Conservation (phyloP, 2,797 vertebrate species). For the Peromyscus aztecus region DNA sequence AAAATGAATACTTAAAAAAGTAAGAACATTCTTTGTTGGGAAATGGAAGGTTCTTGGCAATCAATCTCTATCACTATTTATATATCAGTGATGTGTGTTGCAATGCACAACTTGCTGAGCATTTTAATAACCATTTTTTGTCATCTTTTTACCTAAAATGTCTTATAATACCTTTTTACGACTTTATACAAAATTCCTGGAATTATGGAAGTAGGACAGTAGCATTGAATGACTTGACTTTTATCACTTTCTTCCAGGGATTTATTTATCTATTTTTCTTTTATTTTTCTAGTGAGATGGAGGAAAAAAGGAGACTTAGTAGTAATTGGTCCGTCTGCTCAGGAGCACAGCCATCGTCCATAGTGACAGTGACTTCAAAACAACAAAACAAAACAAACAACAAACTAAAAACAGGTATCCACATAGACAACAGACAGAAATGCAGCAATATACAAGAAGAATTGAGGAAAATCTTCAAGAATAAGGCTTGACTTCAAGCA, state of each 20-base stretch:
- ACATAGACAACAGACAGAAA: neutral
- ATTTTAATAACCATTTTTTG: neutral
- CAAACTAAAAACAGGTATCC: neutral
- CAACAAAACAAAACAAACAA: neutral
- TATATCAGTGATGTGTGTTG: neutral
- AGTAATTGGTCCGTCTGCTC: neutral
- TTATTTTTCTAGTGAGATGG: neutral
- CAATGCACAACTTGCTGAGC: neutral
- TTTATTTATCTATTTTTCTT: neutral
- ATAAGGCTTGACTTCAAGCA: neutral
- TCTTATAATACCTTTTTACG: neutral
- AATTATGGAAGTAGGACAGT: neutral
- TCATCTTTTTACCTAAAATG: neutral
- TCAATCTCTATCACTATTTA: neutral
- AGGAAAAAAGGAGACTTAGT: neutral
- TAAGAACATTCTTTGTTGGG: neutral
- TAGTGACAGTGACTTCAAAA: neutral
- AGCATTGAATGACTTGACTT: neutral
- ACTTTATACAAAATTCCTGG: neutral
- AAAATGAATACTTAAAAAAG: neutral
- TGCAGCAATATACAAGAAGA: neutral
- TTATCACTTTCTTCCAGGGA: neutral
- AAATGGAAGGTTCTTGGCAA: neutral
- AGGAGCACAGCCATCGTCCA: too few species aligned
- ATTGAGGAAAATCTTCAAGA: neutral